A percentile compares a stretch with the other conserved stretches of the same genome.
These are phyloP conservation scores for Menidia beryllina DNA, from an alignment of 2,113 vertebrate species.

Conservation along the genomic window DNA sequence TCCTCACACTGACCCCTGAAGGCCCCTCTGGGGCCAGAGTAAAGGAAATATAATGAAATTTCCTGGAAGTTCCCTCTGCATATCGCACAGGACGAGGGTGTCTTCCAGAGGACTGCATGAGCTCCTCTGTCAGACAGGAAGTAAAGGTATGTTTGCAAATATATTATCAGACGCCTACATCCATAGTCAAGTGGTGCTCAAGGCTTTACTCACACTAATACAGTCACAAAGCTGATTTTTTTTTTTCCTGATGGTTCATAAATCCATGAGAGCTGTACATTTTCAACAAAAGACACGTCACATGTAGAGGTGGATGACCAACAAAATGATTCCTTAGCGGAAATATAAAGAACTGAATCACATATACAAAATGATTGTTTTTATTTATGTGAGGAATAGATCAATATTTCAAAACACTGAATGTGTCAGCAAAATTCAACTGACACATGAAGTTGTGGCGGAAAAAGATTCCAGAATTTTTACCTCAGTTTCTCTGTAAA, in stretches of 20 bases:
- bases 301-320: neutral
- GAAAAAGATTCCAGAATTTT: too few relatives aligned
- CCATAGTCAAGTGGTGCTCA: slow-evolving; percentile 26
- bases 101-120: slow-evolving; percentile 6
- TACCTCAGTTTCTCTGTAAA: too few relatives aligned
- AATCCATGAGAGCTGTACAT: neutral
- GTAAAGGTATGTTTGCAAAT: slow-evolving; percentile 47
- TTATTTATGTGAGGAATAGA: too few relatives aligned
- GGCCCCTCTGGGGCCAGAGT: slow-evolving; percentile 47
- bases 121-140: slow-evolving; percentile 42
- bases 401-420: too few relatives aligned
- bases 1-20: slow-evolving; percentile 28
- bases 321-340: too few relatives aligned
- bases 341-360: neutral
- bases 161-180: slow-evolving; percentile 28
- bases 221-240: neutral
- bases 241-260: slow-evolving; percentile 9
- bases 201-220: slow-evolving; percentile 22
- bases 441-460: too few relatives aligned
- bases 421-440: too few relatives aligned
- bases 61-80: slow-evolving; percentile 59
- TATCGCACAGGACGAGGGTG: slow-evolving; percentile 17
- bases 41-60: slow-evolving; percentile 55
- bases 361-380: neutral
- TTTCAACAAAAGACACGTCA: neutral